Evolutionary conservation across 2,888 invertebrate genomes (phyloP).

Genomic region (Tridacna crocea): DNA sequence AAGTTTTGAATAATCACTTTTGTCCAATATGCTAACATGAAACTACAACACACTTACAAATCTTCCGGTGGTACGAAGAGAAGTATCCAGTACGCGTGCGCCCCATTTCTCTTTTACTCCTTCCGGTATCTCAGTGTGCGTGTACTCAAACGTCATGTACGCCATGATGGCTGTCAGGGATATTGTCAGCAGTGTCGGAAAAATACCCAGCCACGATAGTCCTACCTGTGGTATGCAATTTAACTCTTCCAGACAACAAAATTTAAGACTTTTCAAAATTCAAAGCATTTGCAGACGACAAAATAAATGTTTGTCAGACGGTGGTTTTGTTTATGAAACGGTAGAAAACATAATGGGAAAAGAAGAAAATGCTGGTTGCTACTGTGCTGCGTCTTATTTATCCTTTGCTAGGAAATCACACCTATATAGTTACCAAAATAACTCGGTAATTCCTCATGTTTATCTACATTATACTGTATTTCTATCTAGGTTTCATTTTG

Average conservation of each 20-base stretch:
- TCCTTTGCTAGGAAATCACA: too few relatives aligned
- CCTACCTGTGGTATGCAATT: slow-evolving; percentile 5
- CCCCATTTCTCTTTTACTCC: slow-evolving; percentile 70
- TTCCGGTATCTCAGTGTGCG: slow-evolving; percentile 71
- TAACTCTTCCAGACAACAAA: not conserved
- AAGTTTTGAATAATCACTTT: too few relatives aligned
- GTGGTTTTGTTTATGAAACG: too few relatives aligned
- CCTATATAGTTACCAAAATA: too few relatives aligned
- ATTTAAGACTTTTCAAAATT: not conserved
- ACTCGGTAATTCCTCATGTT: too few relatives aligned
- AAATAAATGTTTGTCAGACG: too few relatives aligned
- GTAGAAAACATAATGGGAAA: not conserved
- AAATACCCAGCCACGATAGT: slow-evolving; percentile 25
- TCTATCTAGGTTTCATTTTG: too few relatives aligned
- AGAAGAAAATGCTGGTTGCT: too few relatives aligned
- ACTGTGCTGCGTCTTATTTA: too few relatives aligned
- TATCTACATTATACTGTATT: too few relatives aligned
- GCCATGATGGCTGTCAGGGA: slow-evolving; percentile 53
- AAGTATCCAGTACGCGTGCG: slow-evolving; percentile 67
- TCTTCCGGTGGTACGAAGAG: slow-evolving; percentile 65
- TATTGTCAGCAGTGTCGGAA: slow-evolving; percentile 48
- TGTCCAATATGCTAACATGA: too few relatives aligned
- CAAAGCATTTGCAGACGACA: too few relatives aligned
- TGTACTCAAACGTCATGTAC: slow-evolving; percentile 63
- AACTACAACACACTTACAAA: slow-evolving; percentile 47